phyloP scores from a whole-genome alignment of 2,113 vertebrate genomes.

The Marcusenius ussheri region DNA sequence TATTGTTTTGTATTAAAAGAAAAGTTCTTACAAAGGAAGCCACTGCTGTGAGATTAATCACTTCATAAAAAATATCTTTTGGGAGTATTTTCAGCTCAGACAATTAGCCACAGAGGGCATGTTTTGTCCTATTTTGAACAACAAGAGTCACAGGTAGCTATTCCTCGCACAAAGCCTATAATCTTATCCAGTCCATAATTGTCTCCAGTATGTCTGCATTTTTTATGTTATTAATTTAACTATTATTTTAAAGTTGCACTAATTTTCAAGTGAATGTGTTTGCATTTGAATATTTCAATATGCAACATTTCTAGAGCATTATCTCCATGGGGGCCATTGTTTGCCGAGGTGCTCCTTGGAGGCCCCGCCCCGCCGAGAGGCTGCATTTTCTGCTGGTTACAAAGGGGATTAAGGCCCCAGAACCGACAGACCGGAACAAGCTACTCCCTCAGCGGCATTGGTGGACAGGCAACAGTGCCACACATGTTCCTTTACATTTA shows the following conservation, averaged over 20 bases:
- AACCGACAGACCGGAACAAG: neutral
- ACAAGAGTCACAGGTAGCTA: conserved; percentile 25
- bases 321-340: neutral
- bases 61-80: conserved; percentile 60
- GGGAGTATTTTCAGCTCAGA: conserved; percentile 51
- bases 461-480: neutral
- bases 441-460: neutral
- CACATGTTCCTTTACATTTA: neutral
- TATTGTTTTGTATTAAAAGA: conserved; percentile 53
- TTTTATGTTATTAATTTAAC: conserved; percentile 2
- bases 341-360: neutral
- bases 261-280: neutral
- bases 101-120: conserved; percentile 36
- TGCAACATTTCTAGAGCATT: neutral
- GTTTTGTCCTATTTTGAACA: conserved; percentile 32
- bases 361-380: neutral
- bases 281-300: neutral
- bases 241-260: neutral
- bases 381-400: neutral
- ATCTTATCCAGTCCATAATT: neutral
- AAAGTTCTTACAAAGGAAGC: conserved; percentile 53
- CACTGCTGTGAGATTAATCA: conserved; percentile 57
- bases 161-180: conserved; percentile 24
- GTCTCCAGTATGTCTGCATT: conserved; percentile 12
- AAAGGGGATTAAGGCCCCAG: neutral